Evolutionary conservation across 2,113 vertebrate species (phyloP), one percentile per base, ranked within the genome.

Genomic region (Percopsis transmontana): DNA sequence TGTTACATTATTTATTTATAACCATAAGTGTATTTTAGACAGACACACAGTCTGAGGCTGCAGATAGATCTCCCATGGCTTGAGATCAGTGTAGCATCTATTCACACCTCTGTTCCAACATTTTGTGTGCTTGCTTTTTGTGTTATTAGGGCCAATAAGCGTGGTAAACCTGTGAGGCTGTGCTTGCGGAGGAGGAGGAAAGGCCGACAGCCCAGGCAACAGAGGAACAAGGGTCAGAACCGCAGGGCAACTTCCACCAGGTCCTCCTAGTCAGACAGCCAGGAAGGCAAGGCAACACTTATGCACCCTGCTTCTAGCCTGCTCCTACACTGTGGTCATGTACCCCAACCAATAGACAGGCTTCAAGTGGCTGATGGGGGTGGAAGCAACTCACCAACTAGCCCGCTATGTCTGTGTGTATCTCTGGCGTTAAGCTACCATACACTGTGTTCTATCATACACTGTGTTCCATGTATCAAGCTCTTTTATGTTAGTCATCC

Each of bases 141-240:
- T 83, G 1, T 52, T 70, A 60, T 67, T 18, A 80, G 91, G 72
- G 39, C 74, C 69, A 59, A 68, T 0, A 62, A 56, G 11, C 0
- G 73, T 44, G 80, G 80, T 41, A 82, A 64, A 8, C 60, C 88
- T 65, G 62, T 14, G 14, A 85, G 61, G 47, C 21, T 51, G 27
- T 93, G 92, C 55, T 42, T 92, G 44, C 74, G 76, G 56, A 45
- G 42, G 19, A 78, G 40, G 23, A 77, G 72, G 61, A 63, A 27
- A 76, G 51, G 50, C 2, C 13, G n/a, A 2, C 45, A 7, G 45
- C 68, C 1, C 1, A 80, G 70, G 63, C 38, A 0, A 40, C 68
- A 70, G 62, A 82, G 75, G 63, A 64, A 19, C 58, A 48, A 6
- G 16, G 55, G 39, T n/a, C 82, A 68, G 1, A 68, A 11, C 20